Base-by-base conservation (phyloP, 2,888 invertebrate species). In the Drosophila monieri region DNA sequence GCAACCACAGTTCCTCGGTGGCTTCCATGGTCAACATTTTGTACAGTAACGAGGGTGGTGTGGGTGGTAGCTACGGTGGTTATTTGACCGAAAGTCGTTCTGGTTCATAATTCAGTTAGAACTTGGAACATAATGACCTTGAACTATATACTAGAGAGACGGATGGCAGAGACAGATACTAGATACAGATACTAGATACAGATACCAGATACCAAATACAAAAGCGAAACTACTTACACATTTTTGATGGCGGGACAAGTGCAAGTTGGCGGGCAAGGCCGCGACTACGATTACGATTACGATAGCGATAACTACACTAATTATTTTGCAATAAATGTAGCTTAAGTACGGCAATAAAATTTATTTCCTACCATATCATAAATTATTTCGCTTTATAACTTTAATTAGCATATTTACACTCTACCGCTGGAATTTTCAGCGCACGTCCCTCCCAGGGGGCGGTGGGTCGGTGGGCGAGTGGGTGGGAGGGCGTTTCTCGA, bases 1-100 rank as follows among this genome's bases (percentile, higher is more conserved):
- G 57, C 77, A 80, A 52, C 65, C 75, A 49, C 83, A 83, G 58
- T 71, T 79, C 80, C 85, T 93, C 95, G 46, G 75, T 92, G 86
- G 92, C 92, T 91, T 90, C 91, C 91, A 92, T 91, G 90, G 91
- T 88, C 81, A 93, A 92, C 89, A 93, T 93, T 92, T 90, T 89
- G 75, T 90, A 90, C 89, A 89, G 81, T 89, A 80, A 77, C 66
- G 49, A 70, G 62, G 56, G 51, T 14, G 30, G 32, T 6, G 66
- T 66, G 12, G 64, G 61, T 9, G 61, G 57, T 43, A 49, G 43
- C 43, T 46, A 58, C 27, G 54, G 37, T 48, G 44, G 62, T 51
- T 76, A 79, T 47, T 61, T 83, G 15, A 41, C 60, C 15, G 74
- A 80, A 49, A 52, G 60, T n/a, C 78, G 81, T 47, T 68, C 84